Percentiles rank a stretch among this genome's conserved stretches.
phyloP scores from a whole-genome alignment of 2,113 vertebrate genomes.

The Aix galericulata region DNA sequence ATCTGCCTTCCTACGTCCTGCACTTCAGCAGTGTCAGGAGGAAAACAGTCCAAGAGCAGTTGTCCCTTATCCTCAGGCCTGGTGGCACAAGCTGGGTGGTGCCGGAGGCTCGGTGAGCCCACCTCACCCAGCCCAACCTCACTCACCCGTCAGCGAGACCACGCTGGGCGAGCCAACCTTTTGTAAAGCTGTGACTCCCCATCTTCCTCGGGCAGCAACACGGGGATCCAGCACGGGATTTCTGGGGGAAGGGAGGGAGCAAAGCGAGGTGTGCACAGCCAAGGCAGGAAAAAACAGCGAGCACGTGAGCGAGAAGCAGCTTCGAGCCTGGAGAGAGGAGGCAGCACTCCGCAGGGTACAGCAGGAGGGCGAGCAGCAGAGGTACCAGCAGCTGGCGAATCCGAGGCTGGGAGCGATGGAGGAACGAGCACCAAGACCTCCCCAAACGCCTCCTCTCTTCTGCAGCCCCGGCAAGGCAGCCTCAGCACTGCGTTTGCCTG shows the following conservation, averaged over 20 bases:
- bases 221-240: neutral
- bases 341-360: neutral
- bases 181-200: neutral
- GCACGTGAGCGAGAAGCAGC: neutral
- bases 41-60: neutral
- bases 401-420: accelerated
- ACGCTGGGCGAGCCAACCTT: accelerated
- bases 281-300: neutral
- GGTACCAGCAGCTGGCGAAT: neutral
- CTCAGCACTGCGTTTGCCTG: neutral
- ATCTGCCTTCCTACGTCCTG: neutral
- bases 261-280: slow-evolving; percentile 6
- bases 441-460: neutral
- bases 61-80: neutral
- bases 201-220: neutral
- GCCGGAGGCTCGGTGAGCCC: accelerated
- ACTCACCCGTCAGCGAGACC: neutral
- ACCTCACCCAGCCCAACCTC: neutral
- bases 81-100: neutral
- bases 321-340: neutral
- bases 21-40: neutral
- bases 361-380: neutral
- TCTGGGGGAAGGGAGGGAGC: neutral
- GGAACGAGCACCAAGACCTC: neutral
- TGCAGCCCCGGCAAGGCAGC: neutral